Evolutionary conservation across 1,140 invertebrate species (phyloP).

Genomic region (Drosophila ironensis): DNA sequence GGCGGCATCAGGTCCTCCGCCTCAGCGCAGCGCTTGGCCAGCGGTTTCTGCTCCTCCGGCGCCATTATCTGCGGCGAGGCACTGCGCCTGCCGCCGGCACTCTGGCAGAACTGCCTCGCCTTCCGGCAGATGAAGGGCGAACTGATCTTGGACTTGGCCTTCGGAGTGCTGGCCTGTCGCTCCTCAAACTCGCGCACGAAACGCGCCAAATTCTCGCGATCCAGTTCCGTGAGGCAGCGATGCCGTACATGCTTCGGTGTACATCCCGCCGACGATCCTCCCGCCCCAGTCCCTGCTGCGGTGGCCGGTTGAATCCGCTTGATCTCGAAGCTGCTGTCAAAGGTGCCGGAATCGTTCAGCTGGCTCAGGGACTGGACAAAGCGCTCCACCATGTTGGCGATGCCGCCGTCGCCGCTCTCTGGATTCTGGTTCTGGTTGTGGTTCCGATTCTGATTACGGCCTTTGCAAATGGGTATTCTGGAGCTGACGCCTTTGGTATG

Average conservation of each 20-base stretch:
- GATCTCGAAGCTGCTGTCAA: conserved; percentile 79
- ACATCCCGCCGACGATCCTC: conserved; percentile 8
- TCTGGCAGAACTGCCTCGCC: conserved; percentile 63
- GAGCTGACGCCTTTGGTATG: conserved; percentile 13
- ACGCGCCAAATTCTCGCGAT: conserved; percentile 63
- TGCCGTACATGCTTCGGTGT: conserved; percentile 30
- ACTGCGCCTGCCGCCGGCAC: conserved; percentile 67
- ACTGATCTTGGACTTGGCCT: conserved; percentile 49
- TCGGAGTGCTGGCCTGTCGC: conserved; percentile 50
- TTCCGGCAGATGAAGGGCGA: conserved; percentile 65
- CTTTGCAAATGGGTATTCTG: conserved; percentile 13
- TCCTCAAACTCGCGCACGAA: conserved; percentile 75
- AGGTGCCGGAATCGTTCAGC: conserved; percentile 74
- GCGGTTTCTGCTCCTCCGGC: not conserved
- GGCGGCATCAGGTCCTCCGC: conserved; percentile 68
- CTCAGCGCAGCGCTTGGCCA: conserved; percentile 47
- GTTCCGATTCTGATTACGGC: not conserved
- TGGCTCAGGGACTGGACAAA: conserved; percentile 73
- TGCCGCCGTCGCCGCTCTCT: conserved; percentile 17
- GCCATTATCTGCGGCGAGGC: conserved; percentile 57
- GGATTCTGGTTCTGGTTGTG: not conserved
- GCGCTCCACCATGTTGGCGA: conserved; percentile 68
- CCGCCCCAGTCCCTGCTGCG: not conserved
- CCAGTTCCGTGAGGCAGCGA: conserved; percentile 71
- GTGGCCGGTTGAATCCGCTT: conserved; percentile 60